Base-by-base conservation (phyloP, 2,113 vertebrate genomes). In the Nothoprocta perdicaria region DNA sequence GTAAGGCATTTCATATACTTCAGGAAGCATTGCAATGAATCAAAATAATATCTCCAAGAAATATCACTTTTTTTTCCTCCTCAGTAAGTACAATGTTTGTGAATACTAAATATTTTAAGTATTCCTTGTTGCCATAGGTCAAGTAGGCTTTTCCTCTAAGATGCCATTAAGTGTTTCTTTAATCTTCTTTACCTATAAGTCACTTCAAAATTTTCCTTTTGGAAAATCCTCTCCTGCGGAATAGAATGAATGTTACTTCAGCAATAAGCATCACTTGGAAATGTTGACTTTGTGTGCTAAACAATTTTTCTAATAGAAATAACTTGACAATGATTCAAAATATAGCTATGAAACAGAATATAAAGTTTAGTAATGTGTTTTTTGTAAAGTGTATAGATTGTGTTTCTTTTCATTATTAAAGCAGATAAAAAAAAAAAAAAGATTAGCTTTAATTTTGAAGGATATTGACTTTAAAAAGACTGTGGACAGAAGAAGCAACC, bases 371-470 rank as follows among this genome's bases (percentile, higher is more conserved):
- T 29, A 67, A 75, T 15, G 7, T 1, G 53, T 23, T 45, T 48
- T 22, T 43, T 43, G 48, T 38, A 8, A 22, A 1, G 1, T 2
- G n/a, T 6, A 8, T 38, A 6, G 9, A 45, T 68, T 6, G 53
- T 27, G 2, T 38, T 73, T 4, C 0, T 35, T 60, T 74, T 66
- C 27, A 40, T 66, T 81, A 55, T 6, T 52, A 19, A 79, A 8
- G 10, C 14, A 52, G 31, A 50, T 6, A 8, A 38, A 38, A 38
- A 38, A 38, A 38, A 38, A 53, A 27, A 50, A 55, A 81, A 92
- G 43, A 55, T 35, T 43, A 41, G 48, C 1, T 41, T 4, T 33
- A 31, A 10, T 53, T 83, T 91, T 5, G 1, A 83, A 58, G 7
- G 27, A 29, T 53, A 62, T 33, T 66, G 19, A 72, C 29, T 71